These are phyloP conservation scores for Heterotis niloticus DNA, from an alignment of 2,113 vertebrate species.

Conservation along the genomic window DNA sequence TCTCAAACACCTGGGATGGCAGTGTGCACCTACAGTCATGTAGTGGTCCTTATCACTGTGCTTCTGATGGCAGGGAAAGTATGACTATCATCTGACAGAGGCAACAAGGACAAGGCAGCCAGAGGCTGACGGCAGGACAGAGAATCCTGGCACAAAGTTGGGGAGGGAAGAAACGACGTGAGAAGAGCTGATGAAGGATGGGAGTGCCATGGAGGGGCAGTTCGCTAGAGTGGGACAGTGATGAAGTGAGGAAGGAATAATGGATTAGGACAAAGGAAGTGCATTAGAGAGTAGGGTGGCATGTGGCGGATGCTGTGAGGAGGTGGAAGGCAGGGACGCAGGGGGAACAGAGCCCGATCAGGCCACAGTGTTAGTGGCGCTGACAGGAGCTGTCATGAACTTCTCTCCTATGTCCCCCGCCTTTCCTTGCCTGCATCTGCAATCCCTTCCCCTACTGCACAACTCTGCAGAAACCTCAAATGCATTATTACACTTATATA, in stretches of 20 bases:
- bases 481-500: background rate
- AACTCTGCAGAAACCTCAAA: background rate
- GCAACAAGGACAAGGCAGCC: slow-evolving; percentile 38
- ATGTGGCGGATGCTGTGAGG: slow-evolving; percentile 25
- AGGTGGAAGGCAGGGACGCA: slow-evolving; percentile 2
- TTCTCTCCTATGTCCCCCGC: slow-evolving; percentile 17
- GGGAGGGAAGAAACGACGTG: background rate
- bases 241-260: slow-evolving; percentile 64
- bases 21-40: too few species aligned
- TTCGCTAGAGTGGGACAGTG: slow-evolving; percentile 54
- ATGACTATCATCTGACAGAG: slow-evolving; percentile 33
- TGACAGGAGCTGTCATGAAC: slow-evolving; percentile 21
- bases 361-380: slow-evolving; percentile 33
- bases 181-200: slow-evolving; percentile 53
- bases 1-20: too few species aligned
- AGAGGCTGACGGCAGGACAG: slow-evolving; percentile 21
- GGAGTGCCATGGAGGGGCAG: slow-evolving; percentile 48
- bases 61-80: slow-evolving; percentile 34
- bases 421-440: background rate
- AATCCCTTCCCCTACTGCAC: slow-evolving; percentile 25
- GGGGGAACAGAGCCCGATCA: slow-evolving; percentile 26
- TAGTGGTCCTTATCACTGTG: background rate
- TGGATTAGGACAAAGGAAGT: slow-evolving; percentile 70
- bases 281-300: slow-evolving; percentile 59
- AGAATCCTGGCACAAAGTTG: slow-evolving; percentile 1